Base-by-base conservation (phyloP, 2,797 vertebrate species). In the Sandelia bainsii region DNA sequence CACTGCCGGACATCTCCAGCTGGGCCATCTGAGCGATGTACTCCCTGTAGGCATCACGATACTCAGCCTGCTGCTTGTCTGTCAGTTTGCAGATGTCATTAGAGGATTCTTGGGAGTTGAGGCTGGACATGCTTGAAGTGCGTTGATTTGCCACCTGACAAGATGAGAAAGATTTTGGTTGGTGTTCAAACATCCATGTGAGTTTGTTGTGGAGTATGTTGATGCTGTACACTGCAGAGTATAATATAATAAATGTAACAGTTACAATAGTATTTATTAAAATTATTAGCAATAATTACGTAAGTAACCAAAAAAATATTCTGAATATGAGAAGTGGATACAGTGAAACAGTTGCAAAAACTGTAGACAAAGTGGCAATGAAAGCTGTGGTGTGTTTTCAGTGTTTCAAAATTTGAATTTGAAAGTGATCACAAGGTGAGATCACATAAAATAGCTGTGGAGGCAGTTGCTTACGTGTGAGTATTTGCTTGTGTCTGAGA, bases 51-150 rank as follows among this genome's bases (percentile, higher is more conserved):
- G 98, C 98, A 75, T 96, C 97, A 62, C 92, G 95, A 73, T 99
- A 99, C 92, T 99, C 97, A 0, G 96, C 95, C 94, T 99, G 98
- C 84, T 99, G 98, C 94, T 95, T 97, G 92, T 99, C 98, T 51
- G 98, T 99, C 89, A 99, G 96, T 90, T 95, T 98, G 86, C 96
- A 96, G 89, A 98, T 98, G 91, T 99, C 98, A 70, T 97, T 96
- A 69, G 96, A 97, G 45, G 98, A 99, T 91, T 99, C 98, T 93
- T 99, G 98, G 85, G 98, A 99, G 92, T 97, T 99, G 89, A 99
- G 96, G 86, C 98, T 99, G 85, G 97, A 96, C 92, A 98, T 95
- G 92, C 98, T 99, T 44, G 96, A 93, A 44, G 97, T 97, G 89
- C 93, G 94, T 76, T 95, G 96, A 81, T 91, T 95, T 62, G 93